Base-by-base conservation (phyloP, 1,140 invertebrate genomes). In the Bemisia tabaci region DNA sequence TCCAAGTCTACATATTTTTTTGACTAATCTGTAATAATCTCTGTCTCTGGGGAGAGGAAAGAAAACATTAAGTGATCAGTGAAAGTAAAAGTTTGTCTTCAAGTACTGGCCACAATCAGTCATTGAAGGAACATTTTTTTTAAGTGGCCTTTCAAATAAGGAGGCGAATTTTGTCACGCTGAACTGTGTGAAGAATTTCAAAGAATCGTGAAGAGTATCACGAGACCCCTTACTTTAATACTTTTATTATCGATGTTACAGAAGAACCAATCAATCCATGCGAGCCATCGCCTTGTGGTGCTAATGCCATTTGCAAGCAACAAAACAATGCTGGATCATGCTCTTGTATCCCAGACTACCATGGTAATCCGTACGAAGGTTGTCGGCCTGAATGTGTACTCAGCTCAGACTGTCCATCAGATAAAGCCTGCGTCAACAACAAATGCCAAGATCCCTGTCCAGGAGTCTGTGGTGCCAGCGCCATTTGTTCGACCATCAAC, bases 251-350 rank as follows among this genome's bases (percentile, higher is more conserved):
- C n/a, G n/a, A n/a, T 67, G 60, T 70, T 65, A 60, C 63, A 72
- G 72, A 69, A 23, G 68, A 71, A 65, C 71, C 70, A 5, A 65
- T 73, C 64, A 81, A 83, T 70, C 78, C 80, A 39, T 85, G 84
- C 68, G 80, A 80, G 72, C 81, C 83, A 17, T 82, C 79, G 12
- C 83, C 85, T 21, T 90, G 88, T 74, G 88, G 88, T 25, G 74
- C 82, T 0, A 88, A 89, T 73, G 81, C 87, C 2, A 73, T 74
- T 12, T 81, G 79, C 66, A 73, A 71, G 22, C 75, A 83, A 71
- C 85, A 83, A 68, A 76, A 74, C 59, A 75, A 81, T 12, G 80
- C 82, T 72, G 86, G 83, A 68, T 74, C 75, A 26, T 87, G 86
- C 72, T 80, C 79, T 24, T 89, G 86, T 73, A 74, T 82, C 65